Evolutionary conservation across 2,797 vertebrate species (phyloP), one percentile per base, ranked within the genome.

Genomic region (Limnodromus scolopaceus): DNA sequence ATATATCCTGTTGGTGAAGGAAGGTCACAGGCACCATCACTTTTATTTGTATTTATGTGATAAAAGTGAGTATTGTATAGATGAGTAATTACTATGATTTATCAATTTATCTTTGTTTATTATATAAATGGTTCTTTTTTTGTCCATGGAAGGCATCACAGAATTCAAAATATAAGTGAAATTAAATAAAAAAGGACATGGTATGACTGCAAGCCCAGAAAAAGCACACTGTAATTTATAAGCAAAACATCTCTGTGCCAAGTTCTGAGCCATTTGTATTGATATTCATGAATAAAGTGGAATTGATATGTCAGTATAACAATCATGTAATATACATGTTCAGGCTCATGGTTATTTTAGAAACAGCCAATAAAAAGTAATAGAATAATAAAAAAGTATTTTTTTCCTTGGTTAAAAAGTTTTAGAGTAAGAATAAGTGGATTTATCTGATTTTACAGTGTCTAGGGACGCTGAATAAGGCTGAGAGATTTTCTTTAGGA

Each of bases 301-400:
- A 87, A 65, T 66, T 78, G 61, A 69, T 95, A 76, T 30, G 30
- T 58, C 28, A 79, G 22, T 66, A 55, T 72, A 78, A 57, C 46
- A 84, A 7, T 53, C 45, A 76, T 27, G 24, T 41, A 61, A 55
- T 55, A 43, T 24, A n/a, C 24, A 58, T 0, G 1, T 69, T 82
- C 53, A 54, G 30, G 51, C 22, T 81, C 16, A 13, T 68, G 58
- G 45, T 92, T 92, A 53, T 90, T 91, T 96, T 85, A 68, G 91
- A 86, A 94, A 81, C 11, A 70, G 19, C 10, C 66, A 77, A 45
- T 79, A 94, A 84, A 90, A 95, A 93, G 87, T 75, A 94, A 87
- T 39, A 19, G 46, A 89, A 38, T 65, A 68, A 46, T 71, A 54
- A 83, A 83, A 70, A 87, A 36, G 28, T 69, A 48, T 20, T 76